Conservation (phyloP, 2,797 vertebrate genomes). For the Chromis chromis region DNA sequence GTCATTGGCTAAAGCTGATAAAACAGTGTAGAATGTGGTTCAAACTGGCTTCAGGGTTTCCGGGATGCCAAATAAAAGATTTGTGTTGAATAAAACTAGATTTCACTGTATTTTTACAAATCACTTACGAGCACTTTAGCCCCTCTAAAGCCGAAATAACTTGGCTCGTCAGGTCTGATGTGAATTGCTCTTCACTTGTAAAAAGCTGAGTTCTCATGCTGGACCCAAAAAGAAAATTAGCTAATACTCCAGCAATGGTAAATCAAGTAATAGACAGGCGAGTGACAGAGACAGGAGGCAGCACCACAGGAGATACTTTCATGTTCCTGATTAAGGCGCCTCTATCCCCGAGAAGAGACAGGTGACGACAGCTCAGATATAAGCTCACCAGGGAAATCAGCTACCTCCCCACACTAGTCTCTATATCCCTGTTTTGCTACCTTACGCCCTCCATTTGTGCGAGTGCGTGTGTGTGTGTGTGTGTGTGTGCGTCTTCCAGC, state of each 20-base stretch:
- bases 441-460: slow-evolving; percentile 40
- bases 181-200: slow-evolving; percentile 25
- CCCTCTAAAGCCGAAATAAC: slow-evolving; percentile 26
- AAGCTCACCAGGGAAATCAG: slow-evolving; percentile 80
- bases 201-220: slow-evolving; percentile 25
- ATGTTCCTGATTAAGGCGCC: slow-evolving; percentile 79
- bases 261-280: slow-evolving; percentile 68
- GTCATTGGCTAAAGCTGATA: neutral
- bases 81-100: neutral
- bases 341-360: slow-evolving; percentile 66
- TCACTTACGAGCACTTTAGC: slow-evolving; percentile 3
- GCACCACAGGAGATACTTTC: slow-evolving; percentile 77
- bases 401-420: slow-evolving; percentile 58
- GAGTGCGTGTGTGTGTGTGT: slow-evolving; percentile 19
- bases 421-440: slow-evolving; percentile 67
- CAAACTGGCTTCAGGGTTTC: neutral
- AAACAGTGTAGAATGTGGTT: neutral
- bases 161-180: slow-evolving; percentile 8
- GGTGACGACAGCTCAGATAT: slow-evolving; percentile 73
- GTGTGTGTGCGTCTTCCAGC: slow-evolving; percentile 40
- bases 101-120: neutral
- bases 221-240: slow-evolving; percentile 43
- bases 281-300: slow-evolving; percentile 72
- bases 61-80: neutral
- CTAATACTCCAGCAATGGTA: slow-evolving; percentile 44